Evolutionary conservation across 2,113 vertebrate species (phyloP), one percentile per base, ranked within the genome.

Genomic region (Neotoma lepida): DNA sequence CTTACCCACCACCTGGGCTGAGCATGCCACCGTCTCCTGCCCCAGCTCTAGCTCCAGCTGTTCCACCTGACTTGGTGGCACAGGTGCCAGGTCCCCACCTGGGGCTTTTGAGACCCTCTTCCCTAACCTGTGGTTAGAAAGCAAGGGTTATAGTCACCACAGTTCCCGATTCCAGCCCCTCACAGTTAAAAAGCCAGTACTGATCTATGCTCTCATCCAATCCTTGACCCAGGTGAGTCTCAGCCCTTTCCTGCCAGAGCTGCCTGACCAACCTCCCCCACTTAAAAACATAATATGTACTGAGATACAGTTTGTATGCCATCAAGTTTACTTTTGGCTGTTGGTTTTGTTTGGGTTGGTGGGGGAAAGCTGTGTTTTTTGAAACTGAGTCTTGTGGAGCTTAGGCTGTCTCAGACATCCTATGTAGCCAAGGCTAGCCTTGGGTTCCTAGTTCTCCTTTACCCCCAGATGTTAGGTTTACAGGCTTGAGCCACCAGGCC

Each of bases 1-100:
- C 98, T 99, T 97, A 99, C 99, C 99, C 97, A 99, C 98, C 96
- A 99, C 98, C 89, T 98, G 97, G 35, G 99, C 99, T 2, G 98
- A 98, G 96, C 99, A 99, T 41, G 97, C 98, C 97, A 99, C 97
- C 1, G 86, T 98, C 97, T 99, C 98, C 95, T 97, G 97, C 88
- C 99, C 99, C 94, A 99, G 97, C 98, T 99, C 98, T 76, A 99
- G 97, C 96, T 99, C 98, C 97, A 99, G 94, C 13, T 95, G 97
- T 49, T 98, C 98, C 98, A 99, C 98, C 49, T 97, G 98, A 92
- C 97, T 95, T 97, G 97, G 96, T 82, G 78, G 54, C 22, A 85
- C 97, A 4, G 58, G 87, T 24, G 74, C 56, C 78, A 81, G 68
- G 44, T 97, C 97, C 92, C 94, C 97, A 92, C 95, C 86, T 9